These are phyloP conservation scores for Globodera rostochiensis DNA, from an alignment of 1,140 invertebrate species.

Conservation along the genomic window DNA sequence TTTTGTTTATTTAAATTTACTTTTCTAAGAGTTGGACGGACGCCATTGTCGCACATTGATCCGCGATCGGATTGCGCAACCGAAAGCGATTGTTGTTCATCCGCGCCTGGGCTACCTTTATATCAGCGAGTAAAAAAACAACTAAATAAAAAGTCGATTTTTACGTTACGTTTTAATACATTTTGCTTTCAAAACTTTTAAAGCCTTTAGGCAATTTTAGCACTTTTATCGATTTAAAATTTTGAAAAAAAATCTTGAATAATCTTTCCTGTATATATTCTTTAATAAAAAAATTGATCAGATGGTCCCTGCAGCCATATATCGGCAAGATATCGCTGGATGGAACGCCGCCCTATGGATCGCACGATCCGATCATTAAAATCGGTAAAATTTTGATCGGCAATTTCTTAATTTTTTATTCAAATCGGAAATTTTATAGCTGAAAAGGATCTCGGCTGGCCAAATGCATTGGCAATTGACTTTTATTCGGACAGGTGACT, in stretches of 20 bases:
- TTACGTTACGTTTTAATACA: no score
- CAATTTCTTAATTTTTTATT: background rate
- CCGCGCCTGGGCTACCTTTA: conserved; percentile 90
- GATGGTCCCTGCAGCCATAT: conserved; percentile 77
- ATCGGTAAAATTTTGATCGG: conserved; percentile 58
- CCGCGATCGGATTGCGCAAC: conserved; percentile 83
- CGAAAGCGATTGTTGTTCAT: conserved; percentile 88
- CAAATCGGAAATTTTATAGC: conserved; percentile 52
- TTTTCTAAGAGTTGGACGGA: conserved; percentile 77
- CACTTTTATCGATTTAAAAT: no score
- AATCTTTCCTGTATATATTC: no score
- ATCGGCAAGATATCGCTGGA: conserved; percentile 98
- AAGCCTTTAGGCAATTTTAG: no score
- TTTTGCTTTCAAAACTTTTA: no score
- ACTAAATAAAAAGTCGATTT: no score
- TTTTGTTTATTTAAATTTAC: background rate
- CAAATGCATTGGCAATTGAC: conserved; percentile 93
- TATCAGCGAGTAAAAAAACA: conserved; percentile 75
- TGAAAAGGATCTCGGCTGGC: conserved; percentile 94
- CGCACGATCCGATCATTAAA: conserved; percentile 72
- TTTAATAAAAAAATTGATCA: background rate
- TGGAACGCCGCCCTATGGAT: conserved; percentile 83
- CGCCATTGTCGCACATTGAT: conserved; percentile 84
- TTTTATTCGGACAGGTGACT: conserved; percentile 81
- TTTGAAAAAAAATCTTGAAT: no score